phyloP scores from a whole-genome alignment of 2,113 vertebrate genomes.

The Engystomops pustulosus region DNA sequence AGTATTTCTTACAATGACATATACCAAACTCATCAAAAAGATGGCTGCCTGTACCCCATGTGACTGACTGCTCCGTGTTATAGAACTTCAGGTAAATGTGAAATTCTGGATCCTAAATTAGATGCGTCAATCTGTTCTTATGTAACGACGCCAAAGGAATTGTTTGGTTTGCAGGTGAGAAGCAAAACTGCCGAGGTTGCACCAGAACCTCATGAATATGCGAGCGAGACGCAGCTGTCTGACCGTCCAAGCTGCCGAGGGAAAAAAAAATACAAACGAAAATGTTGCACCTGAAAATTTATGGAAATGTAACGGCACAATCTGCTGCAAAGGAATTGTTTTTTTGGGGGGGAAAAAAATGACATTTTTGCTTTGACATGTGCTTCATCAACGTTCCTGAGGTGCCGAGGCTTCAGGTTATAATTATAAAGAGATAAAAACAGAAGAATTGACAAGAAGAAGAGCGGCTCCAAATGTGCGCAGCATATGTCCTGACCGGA shows the following conservation, averaged over 20 bases:
- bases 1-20: no score
- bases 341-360: conserved; percentile 15
- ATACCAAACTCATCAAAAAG: no score
- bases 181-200: conserved; percentile 45
- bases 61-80: background rate
- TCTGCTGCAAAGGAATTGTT: conserved; percentile 34
- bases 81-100: background rate
- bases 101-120: background rate
- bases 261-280: conserved; percentile 10
- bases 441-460: background rate
- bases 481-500: background rate
- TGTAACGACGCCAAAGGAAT: conserved; percentile 17
- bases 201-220: conserved; percentile 58
- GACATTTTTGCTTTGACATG: conserved; percentile 46
- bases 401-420: background rate
- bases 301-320: conserved; percentile 56
- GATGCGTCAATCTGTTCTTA: conserved; percentile 34
- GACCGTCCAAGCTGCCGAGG: conserved; percentile 43
- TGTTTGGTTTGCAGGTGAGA: conserved; percentile 49
- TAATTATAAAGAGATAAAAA: conserved; percentile 33
- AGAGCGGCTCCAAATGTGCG: background rate
- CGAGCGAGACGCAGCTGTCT: conserved; percentile 48
- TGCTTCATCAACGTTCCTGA: conserved; percentile 41
- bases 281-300: conserved; percentile 56
- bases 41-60: background rate